These are phyloP conservation scores for Habrosyne pyritoides DNA, from an alignment of 2,888 invertebrate species.

Conservation along the genomic window DNA sequence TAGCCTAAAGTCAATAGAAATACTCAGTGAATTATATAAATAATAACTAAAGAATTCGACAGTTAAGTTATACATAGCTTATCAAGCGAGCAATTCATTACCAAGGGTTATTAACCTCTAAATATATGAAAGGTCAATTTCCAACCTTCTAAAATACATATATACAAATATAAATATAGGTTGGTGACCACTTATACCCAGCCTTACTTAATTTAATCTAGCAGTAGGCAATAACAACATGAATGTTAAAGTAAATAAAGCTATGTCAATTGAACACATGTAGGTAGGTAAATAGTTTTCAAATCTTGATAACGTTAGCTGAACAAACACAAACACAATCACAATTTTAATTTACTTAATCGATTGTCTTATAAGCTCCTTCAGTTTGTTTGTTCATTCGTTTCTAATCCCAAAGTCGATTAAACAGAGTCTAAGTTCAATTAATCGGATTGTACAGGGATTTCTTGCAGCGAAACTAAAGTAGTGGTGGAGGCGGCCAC, in stretches of 20 bases:
- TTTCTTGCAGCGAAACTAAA: conserved; percentile 35
- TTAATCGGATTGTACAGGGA: conserved; percentile 35
- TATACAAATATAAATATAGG: too few relatives aligned
- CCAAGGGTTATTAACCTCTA: too few relatives aligned
- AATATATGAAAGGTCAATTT: too few relatives aligned
- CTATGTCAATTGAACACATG: neutral
- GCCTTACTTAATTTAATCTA: too few relatives aligned
- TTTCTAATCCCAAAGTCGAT: conserved; percentile 37
- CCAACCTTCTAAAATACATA: too few relatives aligned
- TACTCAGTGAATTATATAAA: too few relatives aligned
- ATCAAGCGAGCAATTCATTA: too few relatives aligned
- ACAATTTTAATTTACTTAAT: neutral
- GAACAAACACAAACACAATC: conserved; percentile 3
- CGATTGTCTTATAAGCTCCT: conserved; percentile 17
- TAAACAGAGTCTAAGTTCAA: conserved; percentile 38
- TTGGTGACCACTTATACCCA: too few relatives aligned
- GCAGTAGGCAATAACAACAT: neutral
- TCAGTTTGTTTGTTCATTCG: conserved; percentile 30
- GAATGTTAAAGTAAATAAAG: neutral
- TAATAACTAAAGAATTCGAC: too few relatives aligned
- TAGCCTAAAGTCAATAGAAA: too few relatives aligned
- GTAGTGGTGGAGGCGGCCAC: conserved; percentile 17
- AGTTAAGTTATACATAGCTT: too few relatives aligned
- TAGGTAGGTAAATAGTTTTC: neutral
- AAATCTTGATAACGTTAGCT: neutral